These are phyloP conservation scores for Holacanthus passer DNA, from an alignment of 2,113 vertebrate genomes.

Conservation along the genomic window DNA sequence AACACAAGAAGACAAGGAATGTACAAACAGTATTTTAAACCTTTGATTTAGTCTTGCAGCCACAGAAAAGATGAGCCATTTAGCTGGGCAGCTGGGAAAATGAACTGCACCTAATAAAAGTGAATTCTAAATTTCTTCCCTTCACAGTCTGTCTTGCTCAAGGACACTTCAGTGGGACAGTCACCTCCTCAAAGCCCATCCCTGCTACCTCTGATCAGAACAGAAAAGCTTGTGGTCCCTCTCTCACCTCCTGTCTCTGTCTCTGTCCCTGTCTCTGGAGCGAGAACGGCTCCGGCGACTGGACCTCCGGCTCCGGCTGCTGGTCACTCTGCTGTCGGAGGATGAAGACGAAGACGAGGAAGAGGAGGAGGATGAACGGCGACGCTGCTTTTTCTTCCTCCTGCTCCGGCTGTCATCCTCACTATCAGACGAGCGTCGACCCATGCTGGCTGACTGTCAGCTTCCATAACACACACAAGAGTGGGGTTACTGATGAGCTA, in stretches of 20 bases:
- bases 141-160: not conserved
- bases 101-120: not conserved
- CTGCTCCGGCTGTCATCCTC: slow-evolving; percentile 90
- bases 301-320: slow-evolving; percentile 88
- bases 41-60: not conserved
- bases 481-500: not conserved
- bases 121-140: not conserved
- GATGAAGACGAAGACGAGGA: slow-evolving; percentile 94
- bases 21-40: not conserved
- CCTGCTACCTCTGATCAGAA: not conserved
- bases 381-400: slow-evolving; percentile 91
- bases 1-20: not conserved
- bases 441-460: slow-evolving; percentile 84
- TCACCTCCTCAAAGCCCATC: not conserved
- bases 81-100: not conserved
- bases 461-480: slow-evolving; percentile 22
- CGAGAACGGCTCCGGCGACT: slow-evolving; percentile 89
- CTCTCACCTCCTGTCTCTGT: slow-evolving; percentile 78
- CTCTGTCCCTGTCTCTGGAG: slow-evolving; percentile 87
- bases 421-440: slow-evolving; percentile 93
- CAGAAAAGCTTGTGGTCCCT: too few relatives aligned
- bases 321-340: slow-evolving; percentile 87
- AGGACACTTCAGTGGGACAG: not conserved
- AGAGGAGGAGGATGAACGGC: slow-evolving; percentile 89
- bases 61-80: not conserved